These are phyloP conservation scores for Minunthozetes semirufus DNA, from an alignment of 2,888 invertebrate species.

Conservation along the genomic window DNA sequence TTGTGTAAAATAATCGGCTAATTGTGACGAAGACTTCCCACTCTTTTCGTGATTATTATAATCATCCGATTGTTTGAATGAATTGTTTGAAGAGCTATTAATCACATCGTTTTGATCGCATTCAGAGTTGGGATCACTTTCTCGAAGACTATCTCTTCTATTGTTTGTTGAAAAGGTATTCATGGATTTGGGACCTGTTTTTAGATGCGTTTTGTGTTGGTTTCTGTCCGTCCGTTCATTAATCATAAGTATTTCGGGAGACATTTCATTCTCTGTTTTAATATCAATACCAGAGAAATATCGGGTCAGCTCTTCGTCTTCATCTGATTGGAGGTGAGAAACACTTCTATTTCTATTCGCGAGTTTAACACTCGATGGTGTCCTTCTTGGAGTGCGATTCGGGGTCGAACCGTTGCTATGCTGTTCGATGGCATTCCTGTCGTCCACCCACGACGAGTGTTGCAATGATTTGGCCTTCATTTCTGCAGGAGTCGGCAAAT, in stretches of 20 bases:
- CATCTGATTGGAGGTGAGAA: constrained; percentile 33
- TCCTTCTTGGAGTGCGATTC: background rate
- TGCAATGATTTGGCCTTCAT: constrained; percentile 37
- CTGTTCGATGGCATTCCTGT: background rate
- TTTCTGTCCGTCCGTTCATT: background rate
- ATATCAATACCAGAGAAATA: constrained; percentile 38
- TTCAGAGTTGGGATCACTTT: background rate
- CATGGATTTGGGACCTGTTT: constrained; percentile 9
- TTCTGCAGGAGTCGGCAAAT: constrained; percentile 35
- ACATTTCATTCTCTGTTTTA: constrained; percentile 5
- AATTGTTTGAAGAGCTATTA: constrained; percentile 35
- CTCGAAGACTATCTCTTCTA: constrained; percentile 24
- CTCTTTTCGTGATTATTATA: constrained; percentile 28
- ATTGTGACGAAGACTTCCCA: constrained; percentile 27
- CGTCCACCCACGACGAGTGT: constrained; percentile 33
- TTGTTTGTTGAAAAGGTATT: background rate
- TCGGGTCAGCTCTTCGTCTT: constrained; percentile 40
- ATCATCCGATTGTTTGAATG: background rate
- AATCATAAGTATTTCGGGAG: constrained; percentile 25
- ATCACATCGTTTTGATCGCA: constrained; percentile 37
- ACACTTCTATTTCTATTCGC: background rate
- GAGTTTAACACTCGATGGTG: background rate
- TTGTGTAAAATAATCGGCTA: constrained; percentile 11
- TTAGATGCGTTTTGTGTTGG: background rate
- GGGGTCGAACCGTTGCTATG: constrained; percentile 9